phyloP scores from a whole-genome alignment of 2,888 invertebrate genomes.

The Megaustenia siamemsis region DNA sequence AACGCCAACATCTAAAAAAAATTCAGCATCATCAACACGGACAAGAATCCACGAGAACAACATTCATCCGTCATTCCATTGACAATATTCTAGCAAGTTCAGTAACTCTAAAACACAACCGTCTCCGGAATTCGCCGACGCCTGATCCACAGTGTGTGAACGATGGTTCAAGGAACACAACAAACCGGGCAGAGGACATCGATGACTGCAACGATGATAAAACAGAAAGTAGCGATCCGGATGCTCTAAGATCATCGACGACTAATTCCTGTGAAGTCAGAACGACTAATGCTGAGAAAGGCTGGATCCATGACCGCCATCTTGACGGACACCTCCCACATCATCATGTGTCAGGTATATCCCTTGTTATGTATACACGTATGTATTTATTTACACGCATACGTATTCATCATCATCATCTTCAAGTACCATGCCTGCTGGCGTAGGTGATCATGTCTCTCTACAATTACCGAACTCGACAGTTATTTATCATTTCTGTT shows the following conservation, averaged over 20 bases:
- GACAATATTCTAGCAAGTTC: slow-evolving; percentile 29
- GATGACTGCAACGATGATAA: not conserved
- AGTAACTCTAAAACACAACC: not conserved
- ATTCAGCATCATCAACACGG: not conserved
- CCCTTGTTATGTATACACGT: no score
- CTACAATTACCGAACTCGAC: no score
- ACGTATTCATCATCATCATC: no score
- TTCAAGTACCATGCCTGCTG: no score
- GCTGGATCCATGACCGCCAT: no score
- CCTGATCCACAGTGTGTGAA: not conserved
- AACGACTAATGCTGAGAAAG: not conserved
- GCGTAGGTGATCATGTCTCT: no score
- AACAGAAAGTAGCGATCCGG: not conserved
- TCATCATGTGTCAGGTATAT: not conserved
- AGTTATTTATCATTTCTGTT: no score
- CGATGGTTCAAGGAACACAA: no score
- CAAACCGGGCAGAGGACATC: not conserved
- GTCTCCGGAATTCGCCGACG: no score
- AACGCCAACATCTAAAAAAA: not conserved
- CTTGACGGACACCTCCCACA: not conserved
- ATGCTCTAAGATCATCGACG: not conserved
- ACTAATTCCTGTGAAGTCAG: not conserved
- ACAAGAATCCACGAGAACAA: not conserved
- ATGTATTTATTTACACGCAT: no score
- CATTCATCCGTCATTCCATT: slow-evolving; percentile 1